These are phyloP conservation scores for Caloenas nicobarica DNA, from an alignment of 2,113 vertebrate genomes.

Conservation along the genomic window DNA sequence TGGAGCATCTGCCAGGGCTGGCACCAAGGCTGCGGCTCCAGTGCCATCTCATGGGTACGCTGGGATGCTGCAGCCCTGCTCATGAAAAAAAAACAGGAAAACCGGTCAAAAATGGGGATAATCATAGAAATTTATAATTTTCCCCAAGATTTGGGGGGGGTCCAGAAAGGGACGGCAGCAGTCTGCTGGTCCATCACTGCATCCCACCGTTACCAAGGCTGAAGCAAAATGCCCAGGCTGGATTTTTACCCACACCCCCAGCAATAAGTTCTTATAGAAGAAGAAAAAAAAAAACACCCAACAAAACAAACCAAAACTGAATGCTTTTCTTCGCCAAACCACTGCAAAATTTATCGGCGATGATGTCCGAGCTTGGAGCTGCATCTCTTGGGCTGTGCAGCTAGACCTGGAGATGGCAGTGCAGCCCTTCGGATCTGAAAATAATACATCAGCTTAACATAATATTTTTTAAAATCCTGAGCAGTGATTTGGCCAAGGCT, in stretches of 20 bases:
- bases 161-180: background rate
- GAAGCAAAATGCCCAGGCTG: background rate
- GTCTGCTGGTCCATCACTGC: rapidly evolving
- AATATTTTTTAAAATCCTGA: rapidly evolving
- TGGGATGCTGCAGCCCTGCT: slow-evolving; percentile 4
- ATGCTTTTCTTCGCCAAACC: background rate
- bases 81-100: background rate
- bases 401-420: slow-evolving; percentile 68
- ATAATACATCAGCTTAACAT: background rate
- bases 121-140: rapidly evolving
- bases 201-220: rapidly evolving
- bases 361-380: background rate
- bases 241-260: too few species aligned
- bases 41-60: slow-evolving; percentile 39
- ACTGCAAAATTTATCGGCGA: rapidly evolving
- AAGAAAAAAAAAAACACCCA: background rate
- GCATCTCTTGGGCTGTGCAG: background rate
- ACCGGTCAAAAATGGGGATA: rapidly evolving
- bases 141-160: background rate
- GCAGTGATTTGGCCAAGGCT: background rate
- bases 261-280: background rate
- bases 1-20: background rate
- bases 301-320: background rate
- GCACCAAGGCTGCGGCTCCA: background rate
- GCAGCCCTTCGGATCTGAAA: slow-evolving; percentile 18